Evolutionary conservation across 2,113 vertebrate species (phyloP), one percentile per base, ranked within the genome.

Genomic region (Callipepla californica): DNA sequence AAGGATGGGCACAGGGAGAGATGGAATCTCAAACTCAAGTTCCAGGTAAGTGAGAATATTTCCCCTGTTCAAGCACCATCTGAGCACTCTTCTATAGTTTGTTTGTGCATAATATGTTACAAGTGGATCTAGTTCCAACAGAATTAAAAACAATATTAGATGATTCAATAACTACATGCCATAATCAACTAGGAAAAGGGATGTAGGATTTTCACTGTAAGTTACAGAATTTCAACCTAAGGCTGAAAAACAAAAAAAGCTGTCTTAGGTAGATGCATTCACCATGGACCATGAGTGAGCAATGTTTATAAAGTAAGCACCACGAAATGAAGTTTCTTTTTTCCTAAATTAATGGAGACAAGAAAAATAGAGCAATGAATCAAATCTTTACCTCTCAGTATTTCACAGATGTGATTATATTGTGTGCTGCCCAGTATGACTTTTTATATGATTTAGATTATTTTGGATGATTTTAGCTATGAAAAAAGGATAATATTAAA

Each of bases 341-440:
- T 17, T 74, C 13, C 66, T 75, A 57, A 75, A 50, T 5, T 47
- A 85, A 82, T 3, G 8, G 62, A 89, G 58, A 68, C 3, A 61
- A 51, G 32, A 85, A 87, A 74, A 93, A 89, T 3, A 81, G 67
- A 93, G 17, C n/a, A 73, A 20, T 68, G 44, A 84, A 79, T 90
- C 70, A 90, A n/a, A 72, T 72, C 28, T 55, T 53, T 83, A 45
- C 21, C 28, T 55, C 47, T 91, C 59, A 70, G 42, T 81, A 89
- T 70, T 81, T 67, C 11, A 28, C 44, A 63, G 47, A 40, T 85
- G 11, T 83, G 67, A 23, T 51, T 77, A 59, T 32, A 12, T 18
- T 79, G 26, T 48, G 45, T 17, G 22, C 21, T 51, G 25, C 44
- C 45, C 32, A 25, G 23, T 26, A 20, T 51, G 16, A 19, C n/a